phyloP scores from a whole-genome alignment of 2,888 invertebrate species.

The Aproaerema taeniolella region DNA sequence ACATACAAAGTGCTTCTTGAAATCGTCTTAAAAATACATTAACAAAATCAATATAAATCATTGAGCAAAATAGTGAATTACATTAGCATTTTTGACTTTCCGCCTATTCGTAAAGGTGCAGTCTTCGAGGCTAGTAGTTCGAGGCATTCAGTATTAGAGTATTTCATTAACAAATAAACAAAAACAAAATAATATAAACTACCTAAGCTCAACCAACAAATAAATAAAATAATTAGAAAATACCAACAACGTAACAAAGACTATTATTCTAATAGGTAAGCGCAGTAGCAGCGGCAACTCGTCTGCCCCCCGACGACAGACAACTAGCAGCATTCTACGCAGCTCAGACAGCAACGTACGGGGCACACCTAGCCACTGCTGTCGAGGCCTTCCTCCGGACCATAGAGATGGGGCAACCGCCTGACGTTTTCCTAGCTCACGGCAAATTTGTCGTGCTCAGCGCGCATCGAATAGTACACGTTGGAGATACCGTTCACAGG shows the following conservation, averaged over 20 bases:
- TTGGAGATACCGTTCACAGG: slow-evolving; percentile 93
- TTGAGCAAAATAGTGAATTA: no score
- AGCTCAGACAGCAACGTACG: slow-evolving; percentile 90
- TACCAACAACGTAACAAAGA: background rate
- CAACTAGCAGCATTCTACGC: slow-evolving; percentile 92
- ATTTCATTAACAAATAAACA: no score
- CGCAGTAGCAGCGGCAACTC: slow-evolving; percentile 68
- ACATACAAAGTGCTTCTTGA: no score
- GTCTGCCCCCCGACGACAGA: slow-evolving; percentile 86
- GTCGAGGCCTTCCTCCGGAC: slow-evolving; percentile 95
- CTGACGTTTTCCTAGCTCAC: slow-evolving; percentile 94
- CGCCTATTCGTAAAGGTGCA: no score
- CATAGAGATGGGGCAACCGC: slow-evolving; percentile 95
- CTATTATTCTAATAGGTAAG: slow-evolving; percentile 46
- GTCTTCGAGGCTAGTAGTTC: no score
- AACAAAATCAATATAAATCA: no score
- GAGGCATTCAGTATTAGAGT: no score
- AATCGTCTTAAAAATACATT: no score
- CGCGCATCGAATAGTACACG: slow-evolving; percentile 95
- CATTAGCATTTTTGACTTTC: no score
- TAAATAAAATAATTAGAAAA: background rate
- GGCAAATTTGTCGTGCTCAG: slow-evolving; percentile 96
- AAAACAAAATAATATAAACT: background rate
- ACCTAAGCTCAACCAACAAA: background rate
- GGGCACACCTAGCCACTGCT: slow-evolving; percentile 89